A percentile compares a stretch with the other conserved stretches of the same genome.
These are phyloP conservation scores for Autographa gamma DNA, from an alignment of 2,888 invertebrate species.

Conservation along the genomic window DNA sequence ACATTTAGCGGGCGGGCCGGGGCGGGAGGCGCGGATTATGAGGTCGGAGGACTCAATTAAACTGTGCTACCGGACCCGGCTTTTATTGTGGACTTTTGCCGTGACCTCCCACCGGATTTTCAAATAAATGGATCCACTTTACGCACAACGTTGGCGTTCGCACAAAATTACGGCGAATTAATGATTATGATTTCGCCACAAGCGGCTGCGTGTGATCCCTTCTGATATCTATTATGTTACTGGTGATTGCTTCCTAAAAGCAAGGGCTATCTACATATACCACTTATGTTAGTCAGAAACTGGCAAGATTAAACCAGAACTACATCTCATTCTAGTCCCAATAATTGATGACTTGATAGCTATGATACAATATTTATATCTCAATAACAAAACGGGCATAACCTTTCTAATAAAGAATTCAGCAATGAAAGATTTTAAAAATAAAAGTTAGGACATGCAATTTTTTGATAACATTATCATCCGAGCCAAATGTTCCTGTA, in stretches of 20 bases:
- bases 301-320: not conserved
- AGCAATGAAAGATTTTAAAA: not conserved
- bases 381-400: too few species aligned
- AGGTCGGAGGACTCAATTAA: constrained; percentile 89
- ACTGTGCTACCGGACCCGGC: constrained; percentile 85
- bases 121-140: constrained; percentile 86
- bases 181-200: constrained; percentile 73
- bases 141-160: constrained; percentile 72
- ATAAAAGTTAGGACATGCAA: not conserved
- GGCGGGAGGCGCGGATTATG: constrained; percentile 84
- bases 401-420: not conserved
- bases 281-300: not conserved
- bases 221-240: constrained; percentile 27
- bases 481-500: constrained; percentile 15
- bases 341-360: not conserved
- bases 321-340: not conserved
- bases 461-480: not conserved
- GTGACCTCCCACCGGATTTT: constrained; percentile 85
- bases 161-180: constrained; percentile 72
- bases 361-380: not conserved
- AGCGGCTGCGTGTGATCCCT: constrained; percentile 42
- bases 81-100: constrained; percentile 86
- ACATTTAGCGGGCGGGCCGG: constrained; percentile 85
- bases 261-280: constrained; percentile 5
- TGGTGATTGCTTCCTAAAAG: constrained; percentile 22